Evolutionary conservation across 37 sponge, comb jelly and placozoan genomes (phyloP).

Genomic region (Diacarnus erythraeanus): DNA sequence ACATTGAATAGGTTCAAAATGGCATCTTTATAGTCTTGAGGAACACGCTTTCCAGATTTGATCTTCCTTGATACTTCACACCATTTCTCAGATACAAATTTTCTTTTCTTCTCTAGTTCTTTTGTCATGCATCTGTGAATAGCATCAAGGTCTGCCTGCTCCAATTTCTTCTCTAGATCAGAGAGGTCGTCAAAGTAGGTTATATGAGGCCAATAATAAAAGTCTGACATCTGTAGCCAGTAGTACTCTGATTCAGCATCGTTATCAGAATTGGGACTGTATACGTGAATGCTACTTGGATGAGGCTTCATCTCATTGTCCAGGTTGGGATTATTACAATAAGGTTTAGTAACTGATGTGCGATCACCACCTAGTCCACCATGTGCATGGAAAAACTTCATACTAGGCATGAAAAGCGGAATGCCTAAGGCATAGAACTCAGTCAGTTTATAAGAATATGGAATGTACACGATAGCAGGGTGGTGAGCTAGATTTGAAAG

Average conservation of each 20-base stretch:
- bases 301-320: conserved; percentile 26
- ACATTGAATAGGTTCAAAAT: conserved; percentile 31
- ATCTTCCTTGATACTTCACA: conserved; percentile 32
- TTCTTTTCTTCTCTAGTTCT: conserved; percentile 6
- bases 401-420: conserved; percentile 45
- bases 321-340: conserved; percentile 13
- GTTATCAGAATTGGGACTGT: conserved; percentile 35
- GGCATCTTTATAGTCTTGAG: conserved; percentile 23
- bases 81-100: conserved; percentile 20
- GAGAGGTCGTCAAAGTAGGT: conserved; percentile 39
- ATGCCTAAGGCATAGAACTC: conserved; percentile 38
- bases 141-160: conserved; percentile 10
- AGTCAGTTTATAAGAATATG: conserved; percentile 28
- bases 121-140: conserved; percentile 37
- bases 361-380: conserved; percentile 17
- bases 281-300: conserved; percentile 31
- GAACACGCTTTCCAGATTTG: background rate
- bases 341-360: background rate
- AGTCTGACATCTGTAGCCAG: conserved; percentile 54
- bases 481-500: conserved; percentile 30
- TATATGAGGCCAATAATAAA: conserved; percentile 47
- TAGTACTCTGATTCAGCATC: conserved; percentile 46
- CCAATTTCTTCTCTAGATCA: conserved; percentile 32
- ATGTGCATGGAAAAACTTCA: conserved; percentile 7
- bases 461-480: conserved; percentile 43